Conservation (phyloP, 2,113 vertebrate genomes). For the Chionodraco myersi region DNA sequence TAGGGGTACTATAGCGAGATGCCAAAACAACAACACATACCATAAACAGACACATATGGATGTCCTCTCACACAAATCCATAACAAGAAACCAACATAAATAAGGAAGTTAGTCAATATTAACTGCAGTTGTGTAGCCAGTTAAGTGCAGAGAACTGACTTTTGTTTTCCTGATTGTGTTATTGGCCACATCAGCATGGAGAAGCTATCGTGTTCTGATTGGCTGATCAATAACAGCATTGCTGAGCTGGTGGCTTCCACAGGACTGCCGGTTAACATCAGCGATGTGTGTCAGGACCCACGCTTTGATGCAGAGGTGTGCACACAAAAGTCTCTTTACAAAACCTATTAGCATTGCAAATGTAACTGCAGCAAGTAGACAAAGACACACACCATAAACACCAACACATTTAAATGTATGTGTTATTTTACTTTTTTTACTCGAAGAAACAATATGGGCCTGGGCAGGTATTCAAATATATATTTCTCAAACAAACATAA, state of each 20-base stretch:
- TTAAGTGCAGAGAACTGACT: constrained; percentile 8
- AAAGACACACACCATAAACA: background rate
- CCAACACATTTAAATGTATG: background rate
- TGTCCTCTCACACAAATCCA: background rate
- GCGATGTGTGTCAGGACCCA: constrained; percentile 87
- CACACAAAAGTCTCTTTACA: background rate
- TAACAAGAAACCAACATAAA: background rate
- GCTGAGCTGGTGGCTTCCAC: constrained; percentile 87
- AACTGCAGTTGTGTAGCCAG: background rate
- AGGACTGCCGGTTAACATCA: constrained; percentile 87
- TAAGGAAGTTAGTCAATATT: background rate
- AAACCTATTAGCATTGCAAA: constrained; percentile 2
- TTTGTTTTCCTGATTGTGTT: constrained; percentile 56
- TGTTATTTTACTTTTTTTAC: background rate
- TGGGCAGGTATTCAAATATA: background rate
- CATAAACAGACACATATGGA: background rate
- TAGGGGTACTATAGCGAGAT: background rate
- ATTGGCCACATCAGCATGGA: constrained; percentile 81
- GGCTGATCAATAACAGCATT: constrained; percentile 89
- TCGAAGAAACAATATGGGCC: background rate
- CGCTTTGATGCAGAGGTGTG: constrained; percentile 86
- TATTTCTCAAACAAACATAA: background rate
- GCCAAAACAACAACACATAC: background rate
- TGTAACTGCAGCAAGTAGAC: background rate
- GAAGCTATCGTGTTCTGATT: constrained; percentile 86